A percentile compares a stretch with the other conserved stretches of the same genome.
These are phyloP conservation scores for Pogonomyrmex barbatus DNA, from an alignment of 1,140 invertebrate species.

Conservation along the genomic window DNA sequence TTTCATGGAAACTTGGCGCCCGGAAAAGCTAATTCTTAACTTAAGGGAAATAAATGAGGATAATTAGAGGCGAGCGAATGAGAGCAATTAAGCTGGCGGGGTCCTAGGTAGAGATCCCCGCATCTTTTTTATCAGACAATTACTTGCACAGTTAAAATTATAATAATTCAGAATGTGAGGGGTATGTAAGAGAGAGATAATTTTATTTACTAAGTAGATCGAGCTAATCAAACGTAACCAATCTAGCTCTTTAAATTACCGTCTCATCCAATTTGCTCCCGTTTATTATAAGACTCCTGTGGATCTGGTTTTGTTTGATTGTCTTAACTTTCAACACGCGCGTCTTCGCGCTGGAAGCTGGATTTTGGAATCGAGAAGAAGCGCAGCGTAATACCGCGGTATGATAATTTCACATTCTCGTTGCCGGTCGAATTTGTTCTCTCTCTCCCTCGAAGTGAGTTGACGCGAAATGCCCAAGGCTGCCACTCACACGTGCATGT, in stretches of 20 bases:
- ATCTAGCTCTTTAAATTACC: conserved; percentile 1
- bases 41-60: conserved; percentile 20
- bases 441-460: conserved; percentile 58
- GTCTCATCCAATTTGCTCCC: not conserved
- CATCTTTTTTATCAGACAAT: not conserved
- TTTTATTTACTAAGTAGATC: not conserved
- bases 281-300: conserved; percentile 16
- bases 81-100: conserved; percentile 30
- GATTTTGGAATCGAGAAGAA: conserved; percentile 51
- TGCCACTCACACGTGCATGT: conserved; percentile 43
- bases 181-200: not conserved
- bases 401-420: conserved; percentile 50
- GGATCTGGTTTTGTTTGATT: conserved; percentile 33
- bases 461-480: conserved; percentile 72
- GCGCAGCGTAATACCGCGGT: not conserved
- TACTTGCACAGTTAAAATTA: conserved; percentile 15
- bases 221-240: not conserved
- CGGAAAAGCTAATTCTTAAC: conserved; percentile 63
- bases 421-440: conserved; percentile 6
- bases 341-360: conserved; percentile 22
- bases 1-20: conserved; percentile 54
- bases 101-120: not conserved
- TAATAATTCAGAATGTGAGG: not conserved
- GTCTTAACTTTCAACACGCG: conserved; percentile 4
- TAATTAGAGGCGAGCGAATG: conserved; percentile 10